Conservation (phyloP, 2,113 vertebrate species). For the Paralichthys olivaceus region DNA sequence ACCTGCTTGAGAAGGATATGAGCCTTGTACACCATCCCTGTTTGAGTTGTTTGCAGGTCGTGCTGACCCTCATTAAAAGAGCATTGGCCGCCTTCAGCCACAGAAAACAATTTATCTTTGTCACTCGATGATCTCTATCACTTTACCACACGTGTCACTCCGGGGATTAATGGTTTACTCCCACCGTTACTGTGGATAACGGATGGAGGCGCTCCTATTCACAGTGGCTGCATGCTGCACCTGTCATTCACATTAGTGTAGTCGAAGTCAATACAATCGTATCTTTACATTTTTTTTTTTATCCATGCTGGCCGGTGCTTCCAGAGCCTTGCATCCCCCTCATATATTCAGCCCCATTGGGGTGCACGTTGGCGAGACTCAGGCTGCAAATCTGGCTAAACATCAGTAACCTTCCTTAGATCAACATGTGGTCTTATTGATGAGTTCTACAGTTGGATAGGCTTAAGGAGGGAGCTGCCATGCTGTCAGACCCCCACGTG, state of each 20-base stretch:
- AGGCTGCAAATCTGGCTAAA: conserved; percentile 34
- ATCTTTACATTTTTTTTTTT: conserved; percentile 21
- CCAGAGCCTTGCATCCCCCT: neutral
- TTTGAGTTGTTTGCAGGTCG: conserved; percentile 38
- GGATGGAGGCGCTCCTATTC: conserved; percentile 40
- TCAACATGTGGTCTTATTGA: conserved; percentile 52
- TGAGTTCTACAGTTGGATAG: conserved; percentile 58
- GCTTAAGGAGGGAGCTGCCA: conserved; percentile 39
- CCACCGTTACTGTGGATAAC: conserved; percentile 38
- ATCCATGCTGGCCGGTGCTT: neutral
- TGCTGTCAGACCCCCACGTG: conserved; percentile 39
- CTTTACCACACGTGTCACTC: conserved; percentile 59
- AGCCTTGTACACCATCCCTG: neutral
- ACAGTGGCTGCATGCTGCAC: conserved; percentile 29
- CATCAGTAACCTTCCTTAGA: conserved; percentile 36
- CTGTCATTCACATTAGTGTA: conserved; percentile 59
- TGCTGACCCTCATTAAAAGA: conserved; percentile 44
- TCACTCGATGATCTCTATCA: conserved; percentile 48
- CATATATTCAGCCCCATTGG: conserved; percentile 11
- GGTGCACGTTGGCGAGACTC: conserved; percentile 23
- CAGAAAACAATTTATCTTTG: conserved; percentile 36
- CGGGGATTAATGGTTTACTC: conserved; percentile 54
- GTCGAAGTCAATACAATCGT: conserved; percentile 23
- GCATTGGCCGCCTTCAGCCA: conserved; percentile 24
- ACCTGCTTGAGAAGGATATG: conserved; percentile 21